phyloP scores from a whole-genome alignment of 2,113 vertebrate genomes.

The Ceratotherium simum region DNA sequence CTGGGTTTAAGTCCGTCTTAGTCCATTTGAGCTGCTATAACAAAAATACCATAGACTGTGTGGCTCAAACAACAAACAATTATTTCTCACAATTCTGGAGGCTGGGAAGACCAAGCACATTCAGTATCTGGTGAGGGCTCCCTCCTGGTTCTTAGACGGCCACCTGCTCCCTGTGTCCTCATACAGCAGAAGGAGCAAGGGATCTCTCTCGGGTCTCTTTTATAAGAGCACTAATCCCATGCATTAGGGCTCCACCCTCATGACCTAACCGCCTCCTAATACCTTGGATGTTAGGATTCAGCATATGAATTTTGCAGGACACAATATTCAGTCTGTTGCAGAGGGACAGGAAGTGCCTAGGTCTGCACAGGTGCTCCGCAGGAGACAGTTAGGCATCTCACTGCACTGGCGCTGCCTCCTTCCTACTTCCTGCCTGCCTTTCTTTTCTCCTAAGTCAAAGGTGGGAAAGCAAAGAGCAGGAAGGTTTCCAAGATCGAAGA shows the following conservation, averaged over 20 bases:
- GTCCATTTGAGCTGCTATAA: not conserved
- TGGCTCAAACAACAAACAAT: not conserved
- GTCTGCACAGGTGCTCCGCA: fast-evolving
- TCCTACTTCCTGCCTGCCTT: not conserved
- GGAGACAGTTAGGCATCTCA: not conserved
- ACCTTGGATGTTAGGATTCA: not conserved
- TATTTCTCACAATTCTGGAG: not conserved
- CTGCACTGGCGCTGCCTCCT: not conserved
- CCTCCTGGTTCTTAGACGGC: not conserved
- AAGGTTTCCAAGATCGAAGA: not conserved
- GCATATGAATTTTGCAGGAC: not conserved
- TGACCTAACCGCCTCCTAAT: not conserved
- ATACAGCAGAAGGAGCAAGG: too few species aligned
- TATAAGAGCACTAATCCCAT: not conserved
- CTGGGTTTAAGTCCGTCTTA: not conserved
- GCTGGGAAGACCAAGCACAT: not conserved
- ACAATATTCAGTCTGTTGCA: too few species aligned
- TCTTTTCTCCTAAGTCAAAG: not conserved
- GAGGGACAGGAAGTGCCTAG: fast-evolving
- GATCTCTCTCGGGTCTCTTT: not conserved
- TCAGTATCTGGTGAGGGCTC: fast-evolving
- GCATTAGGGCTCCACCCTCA: not conserved
- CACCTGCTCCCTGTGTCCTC: not conserved
- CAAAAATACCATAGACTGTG: not conserved
- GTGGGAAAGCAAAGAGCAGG: not conserved